phyloP scores from a whole-genome alignment of 2,113 vertebrate genomes.

The Hystrix brachyura region DNA sequence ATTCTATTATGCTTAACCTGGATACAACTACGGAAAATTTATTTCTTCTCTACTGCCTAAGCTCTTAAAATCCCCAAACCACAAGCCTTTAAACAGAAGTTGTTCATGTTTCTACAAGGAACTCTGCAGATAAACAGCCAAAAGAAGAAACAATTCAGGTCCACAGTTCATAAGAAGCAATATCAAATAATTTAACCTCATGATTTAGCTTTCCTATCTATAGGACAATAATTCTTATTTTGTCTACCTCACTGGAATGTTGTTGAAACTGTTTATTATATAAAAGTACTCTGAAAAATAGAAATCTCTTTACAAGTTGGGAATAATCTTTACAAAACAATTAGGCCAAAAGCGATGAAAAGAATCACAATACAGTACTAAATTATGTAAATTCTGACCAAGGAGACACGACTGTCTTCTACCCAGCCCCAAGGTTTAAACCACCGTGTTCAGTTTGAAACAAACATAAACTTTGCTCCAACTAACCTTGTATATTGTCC shows the following conservation, averaged over 20 bases:
- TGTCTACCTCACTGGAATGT: not conserved
- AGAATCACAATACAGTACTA: not conserved
- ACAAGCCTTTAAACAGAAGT: not conserved
- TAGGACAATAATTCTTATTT: not conserved
- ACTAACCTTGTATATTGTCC: conserved; percentile 98
- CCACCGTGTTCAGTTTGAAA: not conserved
- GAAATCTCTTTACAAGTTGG: not conserved
- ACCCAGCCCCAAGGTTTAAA: not conserved
- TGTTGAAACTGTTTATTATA: not conserved
- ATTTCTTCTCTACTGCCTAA: not conserved
- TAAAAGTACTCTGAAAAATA: conserved; percentile 24
- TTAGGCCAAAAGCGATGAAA: not conserved
- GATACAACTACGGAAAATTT: not conserved
- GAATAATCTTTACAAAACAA: conserved; percentile 1
- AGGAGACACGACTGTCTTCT: not conserved
- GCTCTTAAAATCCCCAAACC: conserved; percentile 47
- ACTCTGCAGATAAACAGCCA: not conserved
- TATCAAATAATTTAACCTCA: not conserved
- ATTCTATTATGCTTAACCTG: not conserved
- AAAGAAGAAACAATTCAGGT: not conserved
- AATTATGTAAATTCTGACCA: conserved; percentile 39
- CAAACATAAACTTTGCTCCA: not conserved
- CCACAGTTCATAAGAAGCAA: not conserved
- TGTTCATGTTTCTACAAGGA: conserved; percentile 42
- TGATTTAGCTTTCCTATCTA: not conserved